Base-by-base conservation (phyloP, 37 sponge, comb jelly and placozoan genomes). In the Hexactinellida sp. region DNA sequence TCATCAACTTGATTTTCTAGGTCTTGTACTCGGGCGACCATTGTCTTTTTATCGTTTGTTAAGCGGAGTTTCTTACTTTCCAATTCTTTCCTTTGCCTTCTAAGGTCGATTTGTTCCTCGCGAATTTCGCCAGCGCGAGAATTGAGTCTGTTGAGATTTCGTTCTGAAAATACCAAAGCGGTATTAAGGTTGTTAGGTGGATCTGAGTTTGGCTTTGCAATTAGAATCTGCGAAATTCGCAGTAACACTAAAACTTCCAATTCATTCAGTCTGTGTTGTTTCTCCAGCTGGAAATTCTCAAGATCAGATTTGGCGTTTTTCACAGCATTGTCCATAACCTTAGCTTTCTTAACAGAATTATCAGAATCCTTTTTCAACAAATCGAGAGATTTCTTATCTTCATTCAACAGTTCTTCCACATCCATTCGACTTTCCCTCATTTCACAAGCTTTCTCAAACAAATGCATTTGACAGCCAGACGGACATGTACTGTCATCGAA, bases 211-310 rank as follows among this genome's bases (percentile, higher is more conserved):
- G 55, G 37, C 21, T 52, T 37, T 38, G 82, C 86, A 85, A 93
- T 54, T 38, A 93, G 54, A 1, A 98, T 88, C 91, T 98, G 99
- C 84, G 94, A 88, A 10, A 98, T 82, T 36, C 87, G 76, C 55
- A 98, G 82, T 38, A 94, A 88, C 36, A 90, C 99, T 84, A 95
- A 86, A 37, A 88, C 89, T 54, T 98, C 94, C 63, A 98, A 84
- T 85, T 98, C 99, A 85, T 98, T 98, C 83, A 98, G 82, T 39
- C 91, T 86, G 86, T 93, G 93, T 88, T 95, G 99, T 71, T 98
- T 98, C 91, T 95, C 95, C 47, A 94, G 82, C 91, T 97, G 88
- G 82, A 88, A 91, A 36, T 86, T 90, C 55, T 95, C 92, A 39
- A 98, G 88, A 1, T 98, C 99, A 36, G 41, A 87, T 25, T 87